These are phyloP conservation scores for Amblyjoppa proteus DNA, from an alignment of 2,888 invertebrate species.

Conservation along the genomic window DNA sequence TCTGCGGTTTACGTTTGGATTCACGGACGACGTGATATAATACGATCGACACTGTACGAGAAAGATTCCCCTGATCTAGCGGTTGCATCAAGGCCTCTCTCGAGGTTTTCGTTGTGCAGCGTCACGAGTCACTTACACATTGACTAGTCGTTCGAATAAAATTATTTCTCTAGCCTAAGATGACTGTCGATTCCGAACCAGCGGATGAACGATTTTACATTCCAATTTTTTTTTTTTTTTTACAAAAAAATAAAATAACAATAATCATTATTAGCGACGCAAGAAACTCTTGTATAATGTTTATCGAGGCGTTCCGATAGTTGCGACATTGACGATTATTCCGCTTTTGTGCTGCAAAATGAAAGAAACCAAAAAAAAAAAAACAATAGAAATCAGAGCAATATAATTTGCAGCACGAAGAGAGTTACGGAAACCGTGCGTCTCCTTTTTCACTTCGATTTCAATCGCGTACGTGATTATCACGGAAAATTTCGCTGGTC, in stretches of 20 bases:
- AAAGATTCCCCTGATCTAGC: slow-evolving; percentile 59
- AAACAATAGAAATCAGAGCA: slow-evolving; percentile 38
- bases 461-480: slow-evolving; percentile 47
- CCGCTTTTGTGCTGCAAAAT: slow-evolving; percentile 21
- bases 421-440: slow-evolving; percentile 43
- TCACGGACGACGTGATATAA: slow-evolving; percentile 74
- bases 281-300: slow-evolving; percentile 14
- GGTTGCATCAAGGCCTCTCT: slow-evolving; percentile 72
- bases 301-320: slow-evolving; percentile 61
- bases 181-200: neutral
- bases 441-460: slow-evolving; percentile 42
- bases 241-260: neutral
- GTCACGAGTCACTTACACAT: slow-evolving; percentile 46
- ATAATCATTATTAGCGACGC: neutral
- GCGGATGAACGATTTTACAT: neutral
- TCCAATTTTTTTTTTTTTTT: neutral
- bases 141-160: neutral
- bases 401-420: slow-evolving; percentile 20
- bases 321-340: slow-evolving; percentile 44
- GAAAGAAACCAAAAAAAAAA: slow-evolving; percentile 1
- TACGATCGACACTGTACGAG: slow-evolving; percentile 32
- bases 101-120: slow-evolving; percentile 68
- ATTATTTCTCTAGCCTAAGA: neutral
- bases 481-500: slow-evolving; percentile 36
- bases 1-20: slow-evolving; percentile 75